Conservation (phyloP, 2,888 invertebrate species). For the Melanostoma mellinum region DNA sequence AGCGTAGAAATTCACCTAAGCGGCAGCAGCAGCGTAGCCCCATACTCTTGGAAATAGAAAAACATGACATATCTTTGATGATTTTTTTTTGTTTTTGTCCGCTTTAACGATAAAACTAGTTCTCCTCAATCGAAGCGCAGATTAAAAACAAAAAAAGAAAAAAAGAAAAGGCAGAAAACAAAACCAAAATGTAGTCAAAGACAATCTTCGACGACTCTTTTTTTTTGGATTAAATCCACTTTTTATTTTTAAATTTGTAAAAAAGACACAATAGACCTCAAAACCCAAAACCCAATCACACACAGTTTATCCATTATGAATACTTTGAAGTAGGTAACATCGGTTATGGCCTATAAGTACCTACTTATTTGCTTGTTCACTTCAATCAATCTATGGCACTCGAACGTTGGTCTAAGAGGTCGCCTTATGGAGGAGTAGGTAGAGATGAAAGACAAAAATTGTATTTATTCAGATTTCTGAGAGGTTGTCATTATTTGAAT, state of each 20-base stretch:
- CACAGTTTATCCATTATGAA: constrained; percentile 8
- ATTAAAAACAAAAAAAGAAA: constrained; percentile 49
- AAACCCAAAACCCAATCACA: not conserved
- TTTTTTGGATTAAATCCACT: constrained; percentile 44
- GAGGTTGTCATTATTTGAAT: constrained; percentile 53
- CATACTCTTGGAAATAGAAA: constrained; percentile 30
- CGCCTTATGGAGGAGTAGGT: constrained; percentile 18
- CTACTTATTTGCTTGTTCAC: constrained; percentile 59
- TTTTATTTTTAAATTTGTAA: constrained; percentile 53
- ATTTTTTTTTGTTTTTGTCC: constrained; percentile 33
- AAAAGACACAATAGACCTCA: not conserved
- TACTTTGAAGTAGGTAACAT: constrained; percentile 52
- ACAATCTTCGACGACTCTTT: constrained; percentile 49
- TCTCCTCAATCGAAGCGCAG: constrained; percentile 23
- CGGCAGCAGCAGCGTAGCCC: constrained; percentile 17
- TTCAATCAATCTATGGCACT: constrained; percentile 48
- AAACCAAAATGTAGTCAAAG: constrained; percentile 43
- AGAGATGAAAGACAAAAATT: constrained; percentile 13
- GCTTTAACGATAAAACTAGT: constrained; percentile 37
- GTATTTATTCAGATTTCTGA: constrained; percentile 39
- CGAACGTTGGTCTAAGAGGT: constrained; percentile 55
- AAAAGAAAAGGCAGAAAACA: constrained; percentile 1
- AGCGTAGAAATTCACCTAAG: constrained; percentile 51
- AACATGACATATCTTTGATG: constrained; percentile 26
- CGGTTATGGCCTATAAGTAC: constrained; percentile 50